Base-by-base conservation (phyloP, 37 sponge, comb jelly and placozoan species). In the Ianthella basta region DNA sequence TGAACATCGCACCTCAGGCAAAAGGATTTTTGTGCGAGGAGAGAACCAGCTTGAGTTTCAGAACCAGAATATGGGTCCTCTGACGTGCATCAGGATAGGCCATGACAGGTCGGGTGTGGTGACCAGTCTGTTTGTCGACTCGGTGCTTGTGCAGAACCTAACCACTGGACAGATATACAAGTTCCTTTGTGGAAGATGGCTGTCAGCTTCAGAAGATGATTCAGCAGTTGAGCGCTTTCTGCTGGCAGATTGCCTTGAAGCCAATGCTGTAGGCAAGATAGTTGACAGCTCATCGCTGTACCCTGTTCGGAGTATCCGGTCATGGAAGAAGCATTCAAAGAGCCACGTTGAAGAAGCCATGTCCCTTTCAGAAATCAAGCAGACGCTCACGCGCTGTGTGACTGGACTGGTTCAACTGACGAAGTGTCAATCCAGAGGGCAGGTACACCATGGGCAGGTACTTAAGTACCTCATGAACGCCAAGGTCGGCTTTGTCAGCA, bases 21-120 rank as follows among this genome's bases (percentile, higher is more conserved):
- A 60, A 15, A 53, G 59, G 14, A 75, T 75, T 38, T 83, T 97
- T 36, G 87, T 90, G 0, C 55, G 65, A 39, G 96, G 96, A 55
- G 91, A 93, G 36, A 84, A 90, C 84, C 79, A 89, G 69, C 60
- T 80, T 21, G 89, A 90, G 5, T 64, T 81, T 15, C 82, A 97
- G 93, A 68, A 82, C 25, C 85, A 57, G 36, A 97, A 97, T 69
- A 81, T 97, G 38, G 97, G 97, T 32, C 87, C 82, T 19, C 81
- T 97, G 72, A 95, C 91, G 0, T 92, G 93, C 36, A 61, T 97
- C 13, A 61, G 95, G 0, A 60, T 97, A 15, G 95, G 97, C 15
- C 97, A 97, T 73, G 97, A 97, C 66, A 95, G 93, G 89, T 80
- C 89, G 1, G 97, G 97, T 0, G 41, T 92, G 33, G 85, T 93